Evolutionary conservation across 2,888 invertebrate genomes (phyloP).

Genomic region (Acheta domesticus): DNA sequence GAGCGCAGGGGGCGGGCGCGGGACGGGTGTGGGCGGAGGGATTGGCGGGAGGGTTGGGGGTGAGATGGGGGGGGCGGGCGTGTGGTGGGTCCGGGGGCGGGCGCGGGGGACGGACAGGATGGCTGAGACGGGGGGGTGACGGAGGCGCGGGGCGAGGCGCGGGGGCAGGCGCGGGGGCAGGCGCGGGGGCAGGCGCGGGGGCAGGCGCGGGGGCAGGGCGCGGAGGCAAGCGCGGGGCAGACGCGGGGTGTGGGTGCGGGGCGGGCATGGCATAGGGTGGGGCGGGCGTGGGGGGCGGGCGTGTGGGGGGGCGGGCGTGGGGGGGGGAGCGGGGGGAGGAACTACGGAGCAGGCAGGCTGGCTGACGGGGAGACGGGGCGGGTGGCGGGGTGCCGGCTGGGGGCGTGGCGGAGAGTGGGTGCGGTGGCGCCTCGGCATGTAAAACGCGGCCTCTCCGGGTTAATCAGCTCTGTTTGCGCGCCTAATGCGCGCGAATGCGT

Average conservation of each 20-base stretch:
- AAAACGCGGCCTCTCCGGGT: neutral
- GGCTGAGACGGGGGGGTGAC: neutral
- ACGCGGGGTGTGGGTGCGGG: neutral
- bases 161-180: neutral
- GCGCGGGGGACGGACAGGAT: neutral
- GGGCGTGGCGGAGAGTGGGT: no score
- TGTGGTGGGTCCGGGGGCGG: neutral
- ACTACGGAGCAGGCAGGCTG: no score
- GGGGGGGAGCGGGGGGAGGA: neutral
- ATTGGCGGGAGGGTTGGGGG: no score
- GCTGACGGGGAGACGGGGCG: no score
- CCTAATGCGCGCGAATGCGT: neutral
- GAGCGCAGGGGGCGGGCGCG: no score
- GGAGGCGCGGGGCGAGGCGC: neutral
- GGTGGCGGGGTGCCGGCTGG: neutral
- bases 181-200: neutral
- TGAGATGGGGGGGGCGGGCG: no score
- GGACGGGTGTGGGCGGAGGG: no score
- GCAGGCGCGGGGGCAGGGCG: neutral
- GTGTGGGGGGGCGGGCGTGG: neutral
- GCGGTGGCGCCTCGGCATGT: neutral
- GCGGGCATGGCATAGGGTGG: neutral
- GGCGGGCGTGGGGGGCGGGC: neutral
- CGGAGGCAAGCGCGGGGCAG: neutral
- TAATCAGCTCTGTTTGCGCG: constrained; percentile 1